phyloP scores from a whole-genome alignment of 1,140 invertebrate species.

The Oncopodura yosiiana region DNA sequence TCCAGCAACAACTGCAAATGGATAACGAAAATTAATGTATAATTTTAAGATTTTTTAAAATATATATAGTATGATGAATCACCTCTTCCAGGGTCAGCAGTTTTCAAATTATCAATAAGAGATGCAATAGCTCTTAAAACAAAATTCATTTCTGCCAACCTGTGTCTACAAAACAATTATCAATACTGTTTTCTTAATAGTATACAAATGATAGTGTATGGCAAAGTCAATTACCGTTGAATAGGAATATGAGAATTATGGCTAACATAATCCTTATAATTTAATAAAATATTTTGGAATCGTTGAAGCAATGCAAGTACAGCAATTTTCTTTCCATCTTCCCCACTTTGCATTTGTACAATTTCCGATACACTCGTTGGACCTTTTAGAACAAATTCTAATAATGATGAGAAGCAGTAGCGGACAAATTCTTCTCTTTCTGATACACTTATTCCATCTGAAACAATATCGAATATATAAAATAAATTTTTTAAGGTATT shows the following conservation, averaged over 20 bases:
- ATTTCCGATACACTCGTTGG: constrained; percentile 47
- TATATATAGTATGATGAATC: constrained; percentile 35
- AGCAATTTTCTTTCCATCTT: constrained; percentile 52
- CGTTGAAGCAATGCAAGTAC: constrained; percentile 81
- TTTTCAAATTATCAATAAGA: constrained; percentile 80
- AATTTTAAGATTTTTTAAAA: constrained; percentile 9
- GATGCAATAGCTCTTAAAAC: constrained; percentile 92
- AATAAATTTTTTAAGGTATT: not conserved
- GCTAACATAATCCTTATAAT: constrained; percentile 61
- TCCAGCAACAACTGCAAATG: constrained; percentile 60
- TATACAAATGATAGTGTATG: not conserved
- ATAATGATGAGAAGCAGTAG: constrained; percentile 87
- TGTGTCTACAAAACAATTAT: constrained; percentile 55
- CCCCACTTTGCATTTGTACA: constrained; percentile 47
- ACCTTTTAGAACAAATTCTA: constrained; percentile 70
- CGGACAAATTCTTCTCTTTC: constrained; percentile 88
- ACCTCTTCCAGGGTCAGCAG: constrained; percentile 76
- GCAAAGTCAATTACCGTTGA: constrained; percentile 64
- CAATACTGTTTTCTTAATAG: not conserved
- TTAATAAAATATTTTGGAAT: constrained; percentile 79
- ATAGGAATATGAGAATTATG: constrained; percentile 78
- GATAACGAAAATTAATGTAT: constrained; percentile 20
- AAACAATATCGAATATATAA: constrained; percentile 19
- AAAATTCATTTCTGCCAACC: constrained; percentile 90
- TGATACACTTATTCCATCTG: constrained; percentile 68